Base-by-base conservation (phyloP, 1,140 invertebrate genomes). In the Solen grandis region DNA sequence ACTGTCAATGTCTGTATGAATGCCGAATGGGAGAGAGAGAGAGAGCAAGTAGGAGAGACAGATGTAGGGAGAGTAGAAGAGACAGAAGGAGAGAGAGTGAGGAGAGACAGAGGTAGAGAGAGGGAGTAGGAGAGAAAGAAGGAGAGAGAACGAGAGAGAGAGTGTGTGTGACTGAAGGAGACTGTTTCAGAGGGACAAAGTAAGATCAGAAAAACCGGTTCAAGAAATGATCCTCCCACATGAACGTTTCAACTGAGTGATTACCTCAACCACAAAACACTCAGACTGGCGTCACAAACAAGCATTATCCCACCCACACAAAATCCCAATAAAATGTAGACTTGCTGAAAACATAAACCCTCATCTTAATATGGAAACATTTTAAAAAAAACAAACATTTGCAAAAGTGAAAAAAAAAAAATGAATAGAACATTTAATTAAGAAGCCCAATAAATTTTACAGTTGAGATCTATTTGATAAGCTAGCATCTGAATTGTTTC, bases 1-100 rank as follows among this genome's bases (percentile, higher is more conserved):
- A n/a, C n/a, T n/a, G n/a, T n/a, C n/a, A n/a, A n/a, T n/a, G n/a
- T n/a, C n/a, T n/a, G n/a, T n/a, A n/a, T n/a, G n/a, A n/a, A n/a
- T n/a, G n/a, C n/a, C n/a, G n/a, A n/a, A n/a, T n/a, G 46, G n/a
- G 46, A 50, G 46, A 50, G 46, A 50, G 46, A 50, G 46, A 50
- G 46, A 50, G 46, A 50, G 46, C 10, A 50, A n/a, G n/a, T 10
- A 50, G 46, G n/a, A n/a, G n/a, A n/a, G 46, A n/a, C 10, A 50
- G 46, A 50, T 10, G n/a, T 10, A 50, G 46, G 46, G n/a, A n/a
- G n/a, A n/a, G n/a, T 10, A 50, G 46, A n/a, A n/a, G n/a, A n/a
- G n/a, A n/a, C 10, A n/a, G n/a, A n/a, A 50, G 46, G 46, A 50
- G 46, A 50, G 46, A 50, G 46, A n/a, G n/a, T 10, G 46, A n/a